Conservation (phyloP, 2,113 vertebrate genomes). For the Crotalus helleri region DNA sequence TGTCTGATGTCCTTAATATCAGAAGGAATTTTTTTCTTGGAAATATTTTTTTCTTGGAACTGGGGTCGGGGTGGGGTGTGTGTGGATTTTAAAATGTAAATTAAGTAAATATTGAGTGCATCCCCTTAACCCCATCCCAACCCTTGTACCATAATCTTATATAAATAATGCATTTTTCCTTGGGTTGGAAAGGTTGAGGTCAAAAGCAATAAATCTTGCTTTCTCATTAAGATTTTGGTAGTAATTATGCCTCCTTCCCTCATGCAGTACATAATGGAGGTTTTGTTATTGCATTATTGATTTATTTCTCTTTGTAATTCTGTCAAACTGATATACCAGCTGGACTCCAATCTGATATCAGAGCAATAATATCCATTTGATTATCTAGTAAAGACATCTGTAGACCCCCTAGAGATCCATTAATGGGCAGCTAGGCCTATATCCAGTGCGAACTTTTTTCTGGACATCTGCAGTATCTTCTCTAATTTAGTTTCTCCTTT, state of each 20-base stretch:
- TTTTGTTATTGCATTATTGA: not conserved
- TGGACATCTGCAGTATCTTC: not conserved
- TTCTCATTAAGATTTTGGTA: not conserved
- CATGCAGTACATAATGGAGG: not conserved
- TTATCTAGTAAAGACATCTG: not conserved
- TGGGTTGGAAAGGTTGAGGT: not conserved
- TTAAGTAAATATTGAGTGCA: not conserved
- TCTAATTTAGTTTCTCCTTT: not conserved
- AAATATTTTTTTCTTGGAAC: not conserved
- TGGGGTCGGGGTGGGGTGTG: not conserved
- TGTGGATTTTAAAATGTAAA: not conserved
- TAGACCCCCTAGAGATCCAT: not conserved
- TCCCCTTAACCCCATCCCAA: not conserved
- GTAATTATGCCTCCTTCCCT: not conserved
- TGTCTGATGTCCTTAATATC: not conserved
- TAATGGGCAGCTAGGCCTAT: fast-evolving
- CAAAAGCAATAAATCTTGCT: not conserved
- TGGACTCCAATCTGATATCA: not conserved
- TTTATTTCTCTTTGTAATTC: not conserved
- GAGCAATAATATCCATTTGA: fast-evolving
- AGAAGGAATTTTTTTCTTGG: not conserved
- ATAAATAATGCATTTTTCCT: not conserved
- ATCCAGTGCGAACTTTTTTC: not conserved
- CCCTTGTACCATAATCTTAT: not conserved
- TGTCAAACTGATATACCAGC: not conserved